phyloP scores from a whole-genome alignment of 2,113 vertebrate species.

The Phasianus colchicus region DNA sequence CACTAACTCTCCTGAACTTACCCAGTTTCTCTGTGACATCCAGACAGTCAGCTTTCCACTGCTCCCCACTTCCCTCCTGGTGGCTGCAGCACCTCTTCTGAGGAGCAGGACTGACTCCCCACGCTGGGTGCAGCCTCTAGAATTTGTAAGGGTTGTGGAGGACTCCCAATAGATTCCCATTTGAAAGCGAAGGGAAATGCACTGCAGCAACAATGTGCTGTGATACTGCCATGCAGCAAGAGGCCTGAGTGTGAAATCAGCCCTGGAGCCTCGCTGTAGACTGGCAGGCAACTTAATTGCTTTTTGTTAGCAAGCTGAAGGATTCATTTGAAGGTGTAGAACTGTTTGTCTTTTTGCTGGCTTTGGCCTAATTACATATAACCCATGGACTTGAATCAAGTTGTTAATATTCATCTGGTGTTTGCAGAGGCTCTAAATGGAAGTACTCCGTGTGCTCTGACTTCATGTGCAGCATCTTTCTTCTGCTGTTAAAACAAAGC shows the following conservation, averaged over 20 bases:
- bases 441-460: constrained; percentile 24
- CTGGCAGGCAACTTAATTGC: constrained; percentile 53
- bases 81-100: neutral
- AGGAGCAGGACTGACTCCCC: neutral
- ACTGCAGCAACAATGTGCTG: neutral
- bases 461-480: neutral
- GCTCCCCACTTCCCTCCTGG: neutral
- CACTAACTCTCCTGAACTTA: neutral
- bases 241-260: neutral
- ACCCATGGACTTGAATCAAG: constrained; percentile 40
- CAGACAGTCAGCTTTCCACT: neutral
- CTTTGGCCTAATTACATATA: constrained; percentile 64
- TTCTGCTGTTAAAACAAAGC: neutral
- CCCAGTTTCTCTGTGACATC: neutral
- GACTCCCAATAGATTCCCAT: neutral
- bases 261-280: neutral
- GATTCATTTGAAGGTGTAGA: constrained; percentile 51
- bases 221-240: neutral
- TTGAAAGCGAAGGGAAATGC: neutral
- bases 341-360: constrained; percentile 64
- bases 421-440: constrained; percentile 33
- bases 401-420: constrained; percentile 60
- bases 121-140: neutral
- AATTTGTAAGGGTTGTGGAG: neutral
- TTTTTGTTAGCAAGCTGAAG: constrained; percentile 53